phyloP scores from a whole-genome alignment of 1,140 invertebrate genomes.

The Pteromalus puparum region DNA sequence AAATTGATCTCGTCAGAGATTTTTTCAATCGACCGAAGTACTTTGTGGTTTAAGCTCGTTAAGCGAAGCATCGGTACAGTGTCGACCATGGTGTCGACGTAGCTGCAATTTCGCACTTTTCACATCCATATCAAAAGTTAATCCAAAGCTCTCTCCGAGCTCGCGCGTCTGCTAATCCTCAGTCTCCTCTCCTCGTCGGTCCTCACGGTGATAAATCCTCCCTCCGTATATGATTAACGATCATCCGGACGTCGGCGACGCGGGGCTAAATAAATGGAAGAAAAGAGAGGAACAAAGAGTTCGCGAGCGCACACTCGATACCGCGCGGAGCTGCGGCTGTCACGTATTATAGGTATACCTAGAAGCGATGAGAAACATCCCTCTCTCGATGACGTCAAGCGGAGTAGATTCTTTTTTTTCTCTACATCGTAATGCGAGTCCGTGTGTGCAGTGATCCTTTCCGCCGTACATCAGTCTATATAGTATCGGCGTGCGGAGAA shows the following conservation, averaged over 20 bases:
- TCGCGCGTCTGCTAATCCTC: not conserved
- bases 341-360: not conserved
- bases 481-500: not conserved
- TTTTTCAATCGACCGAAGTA: too few species aligned
- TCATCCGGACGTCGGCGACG: conserved; percentile 13
- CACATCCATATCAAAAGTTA: conserved; percentile 4
- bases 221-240: conserved; percentile 33
- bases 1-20: too few species aligned
- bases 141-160: not conserved
- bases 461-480: too few species aligned
- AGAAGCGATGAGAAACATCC: not conserved
- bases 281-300: not conserved
- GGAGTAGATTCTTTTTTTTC: too few species aligned
- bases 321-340: not conserved
- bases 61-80: too few species aligned
- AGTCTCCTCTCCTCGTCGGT: not conserved
- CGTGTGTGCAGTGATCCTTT: not conserved
- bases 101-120: not conserved
- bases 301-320: too few species aligned
- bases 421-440: too few species aligned
- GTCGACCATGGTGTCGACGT: too few species aligned
- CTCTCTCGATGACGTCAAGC: too few species aligned
- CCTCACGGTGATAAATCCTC: conserved; percentile 20
- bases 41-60: too few species aligned
- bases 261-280: not conserved